A percentile compares a stretch with the other conserved stretches of the same genome.
Evolutionary conservation across 2,888 invertebrate species (phyloP).

Genomic region (Cephus sareptanus): DNA sequence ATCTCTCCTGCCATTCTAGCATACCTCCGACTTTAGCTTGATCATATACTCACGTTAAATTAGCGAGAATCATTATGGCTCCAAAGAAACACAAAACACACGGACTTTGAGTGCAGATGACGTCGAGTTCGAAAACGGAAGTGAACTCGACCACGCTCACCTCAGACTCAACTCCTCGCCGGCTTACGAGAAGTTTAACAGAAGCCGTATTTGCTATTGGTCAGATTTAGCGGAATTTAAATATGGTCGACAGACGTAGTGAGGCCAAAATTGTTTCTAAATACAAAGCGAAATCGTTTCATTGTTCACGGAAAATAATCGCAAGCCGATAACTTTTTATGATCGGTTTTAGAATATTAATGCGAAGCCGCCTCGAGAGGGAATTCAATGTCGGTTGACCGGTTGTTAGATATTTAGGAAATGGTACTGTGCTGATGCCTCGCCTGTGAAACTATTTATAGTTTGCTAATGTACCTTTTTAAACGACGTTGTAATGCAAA

Average conservation of each 20-base stretch:
- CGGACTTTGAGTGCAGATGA: slow-evolving; percentile 57
- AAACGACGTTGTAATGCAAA: neutral
- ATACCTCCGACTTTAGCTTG: neutral
- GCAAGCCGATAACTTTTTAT: neutral
- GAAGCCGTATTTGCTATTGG: neutral
- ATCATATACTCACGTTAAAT: slow-evolving; percentile 56
- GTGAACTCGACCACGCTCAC: slow-evolving; percentile 44
- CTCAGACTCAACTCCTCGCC: neutral
- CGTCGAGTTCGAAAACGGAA: slow-evolving; percentile 60
- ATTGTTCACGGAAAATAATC: slow-evolving; percentile 5
- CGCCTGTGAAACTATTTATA: neutral
- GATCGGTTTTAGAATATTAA: neutral
- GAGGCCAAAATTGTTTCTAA: slow-evolving; percentile 1
- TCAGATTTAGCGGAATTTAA: neutral
- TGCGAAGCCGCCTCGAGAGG: neutral
- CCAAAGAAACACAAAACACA: slow-evolving; percentile 61
- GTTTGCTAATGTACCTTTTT: neutral
- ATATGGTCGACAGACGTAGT: slow-evolving; percentile 18
- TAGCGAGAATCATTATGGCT: slow-evolving; percentile 60
- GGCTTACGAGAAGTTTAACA: neutral
- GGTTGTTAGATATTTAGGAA: neutral
- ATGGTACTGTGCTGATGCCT: neutral
- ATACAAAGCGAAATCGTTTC: neutral
- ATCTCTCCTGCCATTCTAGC: slow-evolving; percentile 15
- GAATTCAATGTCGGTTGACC: neutral